These are phyloP conservation scores for Helobdella robusta DNA, from an alignment of 2,888 invertebrate species.

Conservation along the genomic window DNA sequence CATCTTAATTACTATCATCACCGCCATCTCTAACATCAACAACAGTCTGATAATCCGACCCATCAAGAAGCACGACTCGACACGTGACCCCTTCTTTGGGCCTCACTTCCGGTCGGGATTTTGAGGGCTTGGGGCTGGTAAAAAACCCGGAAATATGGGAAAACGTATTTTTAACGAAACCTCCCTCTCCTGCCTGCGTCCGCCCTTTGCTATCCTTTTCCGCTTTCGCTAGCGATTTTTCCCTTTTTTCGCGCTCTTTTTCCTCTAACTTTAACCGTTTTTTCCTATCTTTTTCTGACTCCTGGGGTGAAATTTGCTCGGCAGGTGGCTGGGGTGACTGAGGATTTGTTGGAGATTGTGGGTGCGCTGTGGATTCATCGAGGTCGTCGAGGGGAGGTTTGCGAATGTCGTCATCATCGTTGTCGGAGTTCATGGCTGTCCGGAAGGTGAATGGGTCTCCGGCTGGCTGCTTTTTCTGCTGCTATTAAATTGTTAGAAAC, in stretches of 20 bases:
- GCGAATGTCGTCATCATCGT: conserved; percentile 22
- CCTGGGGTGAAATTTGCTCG: background rate
- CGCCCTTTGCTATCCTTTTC: background rate
- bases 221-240: conserved; percentile 17
- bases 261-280: conserved; percentile 27
- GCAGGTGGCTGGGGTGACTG: background rate
- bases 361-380: background rate
- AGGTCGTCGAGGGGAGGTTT: conserved; percentile 13
- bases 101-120: conserved; percentile 12
- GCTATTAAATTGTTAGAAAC: no score
- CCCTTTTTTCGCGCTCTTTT: conserved; percentile 26
- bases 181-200: background rate
- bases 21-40: conserved; percentile 60
- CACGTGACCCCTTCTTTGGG: conserved; percentile 46
- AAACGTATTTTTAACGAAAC: conserved; percentile 9
- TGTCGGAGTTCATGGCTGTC: background rate
- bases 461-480: no score
- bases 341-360: background rate
- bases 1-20: background rate
- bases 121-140: background rate
- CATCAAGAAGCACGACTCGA: conserved; percentile 73
- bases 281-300: conserved; percentile 26
- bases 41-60: conserved; percentile 68
- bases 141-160: conserved; percentile 1
- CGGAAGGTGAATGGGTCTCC: background rate